A percentile compares a stretch with the other conserved stretches of the same genome.
Evolutionary conservation across 2,797 vertebrate genomes (phyloP).

Genomic region (Luscinia megarhynchos): DNA sequence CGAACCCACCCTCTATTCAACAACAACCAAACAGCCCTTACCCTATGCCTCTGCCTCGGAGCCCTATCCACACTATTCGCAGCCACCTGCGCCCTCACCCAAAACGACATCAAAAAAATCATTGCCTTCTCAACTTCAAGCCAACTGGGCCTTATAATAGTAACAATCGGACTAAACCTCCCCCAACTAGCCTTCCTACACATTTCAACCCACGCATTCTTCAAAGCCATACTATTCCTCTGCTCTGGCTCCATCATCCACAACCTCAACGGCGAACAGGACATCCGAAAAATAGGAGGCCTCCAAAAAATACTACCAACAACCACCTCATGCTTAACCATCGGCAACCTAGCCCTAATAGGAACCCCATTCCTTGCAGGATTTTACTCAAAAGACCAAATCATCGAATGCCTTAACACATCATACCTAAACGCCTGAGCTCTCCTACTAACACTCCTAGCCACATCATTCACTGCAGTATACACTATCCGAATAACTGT

Average conservation of each 20-base stretch:
- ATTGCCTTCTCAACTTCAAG: conserved; percentile 73
- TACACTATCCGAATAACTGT: fast-evolving
- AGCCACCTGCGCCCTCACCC: not conserved
- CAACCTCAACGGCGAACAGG: conserved; percentile 48
- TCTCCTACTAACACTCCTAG: fast-evolving
- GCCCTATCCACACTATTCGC: fast-evolving
- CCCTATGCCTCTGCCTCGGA: fast-evolving
- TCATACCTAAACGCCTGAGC: conserved; percentile 58
- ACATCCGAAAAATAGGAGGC: conserved; percentile 47
- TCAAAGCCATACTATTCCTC: conserved; percentile 60
- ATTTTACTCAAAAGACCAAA: conserved; percentile 69
- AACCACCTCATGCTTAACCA: fast-evolving
- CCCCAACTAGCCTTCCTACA: conserved; percentile 62
- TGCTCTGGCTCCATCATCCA: conserved; percentile 60
- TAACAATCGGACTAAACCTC: not conserved
- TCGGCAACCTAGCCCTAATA: not conserved
- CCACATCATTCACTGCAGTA: fast-evolving
- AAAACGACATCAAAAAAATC: conserved; percentile 77
- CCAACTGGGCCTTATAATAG: conserved; percentile 67
- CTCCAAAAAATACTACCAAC: not conserved
- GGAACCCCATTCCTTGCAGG: conserved; percentile 47
- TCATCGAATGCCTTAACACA: conserved; percentile 38
- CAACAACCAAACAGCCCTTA: fast-evolving
- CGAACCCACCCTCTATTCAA: not conserved
- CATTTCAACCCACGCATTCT: conserved; percentile 56